Evolutionary conservation across 1,140 invertebrate species (phyloP).

Genomic region (Diorhabda carinulata): DNA sequence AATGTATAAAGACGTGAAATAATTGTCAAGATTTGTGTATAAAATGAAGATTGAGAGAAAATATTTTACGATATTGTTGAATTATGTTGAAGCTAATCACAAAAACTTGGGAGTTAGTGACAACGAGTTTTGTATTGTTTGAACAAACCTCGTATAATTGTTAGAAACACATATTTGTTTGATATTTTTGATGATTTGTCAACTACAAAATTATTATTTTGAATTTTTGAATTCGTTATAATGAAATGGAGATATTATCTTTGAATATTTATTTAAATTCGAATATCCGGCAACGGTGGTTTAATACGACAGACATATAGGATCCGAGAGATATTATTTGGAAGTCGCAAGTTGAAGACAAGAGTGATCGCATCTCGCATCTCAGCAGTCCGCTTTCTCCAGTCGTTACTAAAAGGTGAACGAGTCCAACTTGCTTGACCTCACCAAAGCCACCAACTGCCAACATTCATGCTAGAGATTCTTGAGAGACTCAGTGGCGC

Average conservation of each 20-base stretch:
- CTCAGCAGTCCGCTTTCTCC: conserved; percentile 30
- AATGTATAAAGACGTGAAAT: too few species aligned
- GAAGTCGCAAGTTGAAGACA: conserved; percentile 29
- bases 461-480: conserved; percentile 10
- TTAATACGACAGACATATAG: conserved; percentile 22
- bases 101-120: too few species aligned
- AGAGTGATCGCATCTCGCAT: conserved; percentile 1
- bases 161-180: too few species aligned
- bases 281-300: background rate
- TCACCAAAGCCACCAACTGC: conserved; percentile 29
- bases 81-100: too few species aligned
- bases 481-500: conserved; percentile 14
- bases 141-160: too few species aligned
- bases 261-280: conserved; percentile 15
- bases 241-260: conserved; percentile 8
- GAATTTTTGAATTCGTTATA: too few species aligned
- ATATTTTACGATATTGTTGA: too few species aligned
- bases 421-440: conserved; percentile 33
- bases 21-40: too few species aligned
- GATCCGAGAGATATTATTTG: conserved; percentile 22
- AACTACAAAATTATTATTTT: too few species aligned
- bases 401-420: conserved; percentile 31
- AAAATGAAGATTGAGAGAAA: too few species aligned
- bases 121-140: too few species aligned
- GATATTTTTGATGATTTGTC: too few species aligned